A percentile compares a stretch with the other conserved stretches of the same genome.
Conservation (phyloP, 2,888 invertebrate species). For the Smittia aterrima region DNA sequence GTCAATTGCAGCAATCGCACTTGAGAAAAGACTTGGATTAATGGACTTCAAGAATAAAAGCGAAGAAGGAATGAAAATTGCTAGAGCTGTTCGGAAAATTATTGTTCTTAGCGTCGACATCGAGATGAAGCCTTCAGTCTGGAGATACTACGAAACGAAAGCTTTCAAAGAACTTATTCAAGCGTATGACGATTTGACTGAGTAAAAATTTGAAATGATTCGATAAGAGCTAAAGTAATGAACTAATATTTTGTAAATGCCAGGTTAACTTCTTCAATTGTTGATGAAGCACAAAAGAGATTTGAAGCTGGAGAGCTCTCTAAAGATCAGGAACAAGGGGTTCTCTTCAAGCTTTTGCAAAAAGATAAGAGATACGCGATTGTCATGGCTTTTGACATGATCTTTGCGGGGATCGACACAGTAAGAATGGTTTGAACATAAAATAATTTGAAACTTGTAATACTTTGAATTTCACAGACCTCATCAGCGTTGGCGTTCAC, state of each 20-base stretch:
- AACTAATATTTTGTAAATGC: slow-evolving; percentile 52
- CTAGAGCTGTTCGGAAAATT: not conserved
- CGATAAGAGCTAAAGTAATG: slow-evolving; percentile 49
- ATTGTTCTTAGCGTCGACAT: not conserved
- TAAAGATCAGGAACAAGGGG: slow-evolving; percentile 48
- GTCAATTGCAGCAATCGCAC: not conserved
- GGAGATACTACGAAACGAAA: not conserved
- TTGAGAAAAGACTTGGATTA: slow-evolving; percentile 18
- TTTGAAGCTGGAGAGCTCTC: not conserved
- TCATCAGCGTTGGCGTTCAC: not conserved
- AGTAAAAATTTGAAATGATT: not conserved
- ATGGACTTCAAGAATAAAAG: not conserved
- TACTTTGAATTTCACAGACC: slow-evolving; percentile 47
- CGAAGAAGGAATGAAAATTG: not conserved
- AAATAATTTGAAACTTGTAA: not conserved
- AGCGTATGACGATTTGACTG: slow-evolving; percentile 47
- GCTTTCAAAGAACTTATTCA: slow-evolving; percentile 47
- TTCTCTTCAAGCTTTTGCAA: slow-evolving; percentile 55
- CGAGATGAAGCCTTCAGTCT: slow-evolving; percentile 4
- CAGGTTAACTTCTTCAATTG: not conserved
- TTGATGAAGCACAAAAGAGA: not conserved
- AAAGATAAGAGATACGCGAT: slow-evolving; percentile 54
- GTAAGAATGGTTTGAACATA: slow-evolving; percentile 49
- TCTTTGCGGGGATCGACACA: slow-evolving; percentile 59
- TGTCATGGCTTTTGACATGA: slow-evolving; percentile 55